Percentiles rank a stretch among this genome's conserved stretches.
Evolutionary conservation across 2,797 vertebrate species (phyloP).

Genomic region (Eupleurogrammus muticus): DNA sequence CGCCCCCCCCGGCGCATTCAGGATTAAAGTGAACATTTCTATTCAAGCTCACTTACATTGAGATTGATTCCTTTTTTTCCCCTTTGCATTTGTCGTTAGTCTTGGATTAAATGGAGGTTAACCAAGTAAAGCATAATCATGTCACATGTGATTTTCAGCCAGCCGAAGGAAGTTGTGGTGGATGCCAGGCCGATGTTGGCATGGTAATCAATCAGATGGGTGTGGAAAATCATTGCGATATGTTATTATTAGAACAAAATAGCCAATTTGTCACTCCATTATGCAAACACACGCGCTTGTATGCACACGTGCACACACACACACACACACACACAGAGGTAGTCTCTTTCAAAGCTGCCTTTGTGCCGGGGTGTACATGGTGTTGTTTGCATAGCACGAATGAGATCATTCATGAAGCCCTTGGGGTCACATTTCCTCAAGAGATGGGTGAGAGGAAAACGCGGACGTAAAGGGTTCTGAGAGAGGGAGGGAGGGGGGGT

Average conservation of each 20-base stretch:
- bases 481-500: not conserved
- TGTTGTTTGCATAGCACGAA: constrained; percentile 65
- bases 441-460: constrained; percentile 34
- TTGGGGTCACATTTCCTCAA: constrained; percentile 62
- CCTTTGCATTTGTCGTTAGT: not conserved
- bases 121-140: constrained; percentile 19
- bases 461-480: constrained; percentile 7
- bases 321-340: constrained; percentile 28
- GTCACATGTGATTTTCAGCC: constrained; percentile 47
- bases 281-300: constrained; percentile 32
- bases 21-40: not conserved
- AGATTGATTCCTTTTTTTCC: not conserved
- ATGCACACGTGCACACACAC: constrained; percentile 18
- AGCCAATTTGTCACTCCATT: constrained; percentile 67
- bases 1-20: too few relatives aligned
- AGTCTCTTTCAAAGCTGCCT: constrained; percentile 44
- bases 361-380: constrained; percentile 30
- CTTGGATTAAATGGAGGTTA: constrained; percentile 27
- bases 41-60: not conserved
- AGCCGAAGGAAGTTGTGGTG: constrained; percentile 16
- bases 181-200: constrained; percentile 52
- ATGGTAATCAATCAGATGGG: constrained; percentile 56
- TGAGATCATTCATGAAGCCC: constrained; percentile 64
- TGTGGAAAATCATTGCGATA: constrained; percentile 60
- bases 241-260: constrained; percentile 68